Evolutionary conservation across 2,888 invertebrate species (phyloP).

Genomic region (Auanema sp.): DNA sequence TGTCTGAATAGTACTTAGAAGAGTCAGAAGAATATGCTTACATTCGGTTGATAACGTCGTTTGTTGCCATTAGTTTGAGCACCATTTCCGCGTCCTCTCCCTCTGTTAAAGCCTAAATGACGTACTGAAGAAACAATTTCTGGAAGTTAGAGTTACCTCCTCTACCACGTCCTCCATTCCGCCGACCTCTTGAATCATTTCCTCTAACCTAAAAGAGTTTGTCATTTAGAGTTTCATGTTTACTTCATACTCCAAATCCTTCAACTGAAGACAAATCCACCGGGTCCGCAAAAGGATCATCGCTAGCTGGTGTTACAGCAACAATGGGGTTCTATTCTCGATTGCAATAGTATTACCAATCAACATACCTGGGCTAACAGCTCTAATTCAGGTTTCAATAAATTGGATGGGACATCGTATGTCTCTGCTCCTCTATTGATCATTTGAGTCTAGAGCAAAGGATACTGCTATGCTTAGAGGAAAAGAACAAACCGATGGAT

Average conservation of each 20-base stretch:
- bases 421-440: conserved; percentile 24
- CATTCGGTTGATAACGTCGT: background rate
- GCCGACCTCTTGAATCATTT: background rate
- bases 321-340: conserved; percentile 24
- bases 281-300: conserved; percentile 44
- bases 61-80: background rate
- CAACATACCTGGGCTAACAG: too few relatives aligned
- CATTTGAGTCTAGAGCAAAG: conserved; percentile 11
- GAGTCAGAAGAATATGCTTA: background rate
- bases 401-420: conserved; percentile 18
- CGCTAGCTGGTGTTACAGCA: conserved; percentile 34
- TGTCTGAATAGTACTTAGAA: background rate
- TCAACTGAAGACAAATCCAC: conserved; percentile 30
- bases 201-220: background rate
- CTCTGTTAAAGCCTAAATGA: background rate
- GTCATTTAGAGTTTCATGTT: background rate
- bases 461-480: background rate
- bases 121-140: background rate
- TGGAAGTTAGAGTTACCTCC: background rate
- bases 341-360: too few relatives aligned
- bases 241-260: conserved; percentile 27
- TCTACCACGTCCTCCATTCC: conserved; percentile 7
- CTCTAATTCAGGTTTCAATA: background rate
- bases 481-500: background rate
- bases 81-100: conserved; percentile 2